A percentile compares a stretch with the other conserved stretches of the same genome.
Evolutionary conservation across 2,888 invertebrate species (phyloP).

Genomic region (Hetaerina titia): DNA sequence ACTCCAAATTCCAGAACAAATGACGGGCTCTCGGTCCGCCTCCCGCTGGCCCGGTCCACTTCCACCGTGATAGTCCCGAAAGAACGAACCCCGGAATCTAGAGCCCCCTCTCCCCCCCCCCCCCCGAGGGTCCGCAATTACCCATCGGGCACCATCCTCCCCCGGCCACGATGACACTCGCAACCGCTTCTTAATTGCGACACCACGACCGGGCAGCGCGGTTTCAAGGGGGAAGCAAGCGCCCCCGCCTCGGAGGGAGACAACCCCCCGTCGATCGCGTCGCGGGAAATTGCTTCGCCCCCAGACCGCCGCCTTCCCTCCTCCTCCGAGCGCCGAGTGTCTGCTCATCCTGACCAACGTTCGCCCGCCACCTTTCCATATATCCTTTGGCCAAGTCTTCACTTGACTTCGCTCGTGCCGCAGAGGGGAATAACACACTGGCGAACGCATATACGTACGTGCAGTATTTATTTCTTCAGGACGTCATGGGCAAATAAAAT

Average conservation of each 20-base stretch:
- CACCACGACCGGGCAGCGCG: slow-evolving; percentile 44
- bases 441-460: too few relatives aligned
- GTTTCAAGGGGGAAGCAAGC: background rate
- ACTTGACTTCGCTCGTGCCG: too few relatives aligned
- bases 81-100: background rate
- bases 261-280: background rate
- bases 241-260: background rate
- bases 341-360: background rate
- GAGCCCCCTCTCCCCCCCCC: background rate
- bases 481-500: too few relatives aligned
- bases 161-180: background rate
- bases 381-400: too few relatives aligned
- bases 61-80: background rate
- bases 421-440: too few relatives aligned
- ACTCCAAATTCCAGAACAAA: background rate
- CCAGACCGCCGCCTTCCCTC: background rate
- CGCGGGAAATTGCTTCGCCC: background rate
- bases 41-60: background rate
- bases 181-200: slow-evolving; percentile 45
- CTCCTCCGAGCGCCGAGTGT: background rate
- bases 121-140: slow-evolving; percentile 40
- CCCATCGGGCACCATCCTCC: slow-evolving; percentile 1
- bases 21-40: background rate
- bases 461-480: too few relatives aligned
- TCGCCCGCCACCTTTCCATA: background rate